Evolutionary conservation across 2,888 invertebrate genomes (phyloP), one percentile per base, ranked within the genome.

Genomic region (Tenthredo livida): DNA sequence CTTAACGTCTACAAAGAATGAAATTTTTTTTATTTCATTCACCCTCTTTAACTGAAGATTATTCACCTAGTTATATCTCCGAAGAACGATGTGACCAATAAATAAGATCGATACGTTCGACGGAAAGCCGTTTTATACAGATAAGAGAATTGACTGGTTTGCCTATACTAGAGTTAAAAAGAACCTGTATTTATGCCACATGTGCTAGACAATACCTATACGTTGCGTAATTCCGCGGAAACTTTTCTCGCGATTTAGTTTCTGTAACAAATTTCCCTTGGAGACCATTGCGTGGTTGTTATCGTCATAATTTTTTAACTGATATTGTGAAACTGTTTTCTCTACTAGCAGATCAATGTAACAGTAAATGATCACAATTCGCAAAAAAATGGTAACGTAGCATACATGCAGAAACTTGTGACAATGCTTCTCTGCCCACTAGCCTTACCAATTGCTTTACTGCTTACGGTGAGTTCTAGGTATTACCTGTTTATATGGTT

Each of bases 401-500:
- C 61, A 21, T 25, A 21, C 12, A 29, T 29, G 37, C 33, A n/a
- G n/a, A 33, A 70, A 37, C n/a, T 73, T 43, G 72, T 29, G 40
- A 43, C 72, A 73, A 73, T 73, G 25, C n/a, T 73, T 43, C 21
- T 43, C 29, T 25, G 72, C 40, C 40, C 72, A 73, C 72, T 43
- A 43, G 21, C 72, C 43, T 43, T 21, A 54, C 77, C 29, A 25
- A 77, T 77, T 15, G 77, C 10, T 40, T 43, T 77, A 50, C 25
- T 40, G 61, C 37, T 40, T 61, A 80, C 37, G 37, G 40, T 21
- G 86, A 86, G 87, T 85, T 91, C 88, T 84, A 85, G 88, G 90
- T 90, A 90, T 90, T 89, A 88, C 89, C 88, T 84, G 85, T 37
- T 61, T 61, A 21, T 54, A 87, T 88, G 87, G 88, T 88, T 89